phyloP scores from a whole-genome alignment of 2,113 vertebrate genomes.

The Sprattus sprattus region DNA sequence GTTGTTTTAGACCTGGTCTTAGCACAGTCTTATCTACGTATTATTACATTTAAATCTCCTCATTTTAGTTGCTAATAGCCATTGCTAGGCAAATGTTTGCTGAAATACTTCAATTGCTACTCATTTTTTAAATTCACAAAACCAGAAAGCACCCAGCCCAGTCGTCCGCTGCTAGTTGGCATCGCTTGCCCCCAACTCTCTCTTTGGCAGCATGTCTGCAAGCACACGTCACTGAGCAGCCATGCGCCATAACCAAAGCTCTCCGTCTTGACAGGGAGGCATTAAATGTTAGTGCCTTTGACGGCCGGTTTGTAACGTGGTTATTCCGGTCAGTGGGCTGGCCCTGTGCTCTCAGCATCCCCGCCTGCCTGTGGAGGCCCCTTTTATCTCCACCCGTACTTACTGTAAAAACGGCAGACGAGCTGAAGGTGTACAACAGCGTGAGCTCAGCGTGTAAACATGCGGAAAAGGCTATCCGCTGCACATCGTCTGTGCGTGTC shows the following conservation, averaged over 20 bases:
- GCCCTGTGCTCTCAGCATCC: slow-evolving; percentile 38
- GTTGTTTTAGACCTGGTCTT: background rate
- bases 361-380: slow-evolving; percentile 21
- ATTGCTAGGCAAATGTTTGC: background rate
- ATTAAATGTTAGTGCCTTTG: slow-evolving; percentile 65
- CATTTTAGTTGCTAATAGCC: background rate
- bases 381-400: background rate
- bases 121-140: background rate
- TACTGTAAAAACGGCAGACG: background rate
- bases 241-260: slow-evolving; percentile 49
- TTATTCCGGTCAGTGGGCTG: slow-evolving; percentile 61
- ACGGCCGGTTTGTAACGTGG: slow-evolving; percentile 59
- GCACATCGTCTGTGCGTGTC: background rate
- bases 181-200: background rate
- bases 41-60: background rate
- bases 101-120: background rate
- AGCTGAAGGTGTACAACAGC: background rate
- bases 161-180: background rate
- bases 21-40: background rate
- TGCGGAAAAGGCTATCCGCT: background rate
- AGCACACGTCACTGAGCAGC: slow-evolving; percentile 28
- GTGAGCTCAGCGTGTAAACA: background rate
- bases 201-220: background rate
- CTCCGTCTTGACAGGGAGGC: slow-evolving; percentile 60
- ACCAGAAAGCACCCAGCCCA: background rate